These are phyloP conservation scores for Buphagus erythrorhynchus DNA, from an alignment of 2,797 vertebrate genomes.

Conservation along the genomic window DNA sequence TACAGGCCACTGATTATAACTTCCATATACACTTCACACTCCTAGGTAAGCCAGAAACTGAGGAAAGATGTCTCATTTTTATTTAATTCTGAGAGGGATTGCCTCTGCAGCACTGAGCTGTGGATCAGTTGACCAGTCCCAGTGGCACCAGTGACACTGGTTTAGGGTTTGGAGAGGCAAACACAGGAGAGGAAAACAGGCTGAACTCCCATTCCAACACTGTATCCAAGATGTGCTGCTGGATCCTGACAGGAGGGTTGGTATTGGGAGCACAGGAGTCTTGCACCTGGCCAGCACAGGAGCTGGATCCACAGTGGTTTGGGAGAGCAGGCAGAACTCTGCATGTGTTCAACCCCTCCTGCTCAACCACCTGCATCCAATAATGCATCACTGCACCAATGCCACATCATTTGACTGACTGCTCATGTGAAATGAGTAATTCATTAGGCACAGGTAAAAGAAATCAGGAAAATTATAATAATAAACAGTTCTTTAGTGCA, in stretches of 20 bases:
- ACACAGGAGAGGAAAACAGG: not conserved
- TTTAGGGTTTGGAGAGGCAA: not conserved
- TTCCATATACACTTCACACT: not conserved
- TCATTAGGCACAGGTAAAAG: not conserved
- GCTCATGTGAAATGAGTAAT: not conserved
- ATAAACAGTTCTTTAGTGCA: not conserved
- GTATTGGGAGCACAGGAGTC: not conserved
- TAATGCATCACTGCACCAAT: not conserved
- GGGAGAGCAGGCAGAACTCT: not conserved
- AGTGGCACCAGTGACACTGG: not conserved
- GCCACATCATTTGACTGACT: not conserved
- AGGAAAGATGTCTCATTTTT: not conserved
- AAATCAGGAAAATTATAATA: not conserved
- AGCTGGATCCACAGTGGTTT: not conserved
- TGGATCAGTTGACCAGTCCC: not conserved
- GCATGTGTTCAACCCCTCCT: not conserved
- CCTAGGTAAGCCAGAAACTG: not conserved
- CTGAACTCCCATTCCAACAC: not conserved
- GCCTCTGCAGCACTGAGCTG: not conserved
- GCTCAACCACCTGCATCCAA: not conserved
- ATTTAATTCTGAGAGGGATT: not conserved
- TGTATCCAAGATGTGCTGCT: not conserved
- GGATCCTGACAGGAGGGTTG: not conserved
- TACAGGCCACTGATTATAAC: not conserved
- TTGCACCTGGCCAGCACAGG: not conserved